Conservation (phyloP, 2,113 vertebrate genomes). For the Acinonyx jubatus region DNA sequence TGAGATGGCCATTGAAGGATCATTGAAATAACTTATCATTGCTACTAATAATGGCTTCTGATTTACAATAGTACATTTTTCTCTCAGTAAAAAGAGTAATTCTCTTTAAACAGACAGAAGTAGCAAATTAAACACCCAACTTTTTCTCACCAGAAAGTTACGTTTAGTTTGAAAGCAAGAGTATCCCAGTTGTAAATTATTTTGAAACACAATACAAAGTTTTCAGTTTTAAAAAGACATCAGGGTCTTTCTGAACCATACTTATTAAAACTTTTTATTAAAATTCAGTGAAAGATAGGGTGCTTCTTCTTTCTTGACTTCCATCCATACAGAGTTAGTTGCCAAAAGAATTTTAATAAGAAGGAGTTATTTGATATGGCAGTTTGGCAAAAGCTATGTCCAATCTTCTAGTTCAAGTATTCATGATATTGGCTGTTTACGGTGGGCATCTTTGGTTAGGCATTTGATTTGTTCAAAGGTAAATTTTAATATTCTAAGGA, state of each 20-base stretch:
- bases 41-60: neutral
- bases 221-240: neutral
- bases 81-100: neutral
- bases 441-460: neutral
- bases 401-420: neutral
- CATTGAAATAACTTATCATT: neutral
- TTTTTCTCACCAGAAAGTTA: neutral
- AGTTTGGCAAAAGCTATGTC: neutral
- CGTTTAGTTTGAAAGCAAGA: conserved; percentile 16
- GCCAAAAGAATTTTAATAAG: neutral
- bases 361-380: neutral
- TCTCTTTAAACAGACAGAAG: neutral
- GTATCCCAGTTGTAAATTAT: neutral
- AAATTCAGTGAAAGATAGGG: neutral
- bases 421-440: neutral
- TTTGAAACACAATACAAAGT: neutral
- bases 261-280: neutral
- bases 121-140: neutral
- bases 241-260: neutral
- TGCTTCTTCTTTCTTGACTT: neutral
- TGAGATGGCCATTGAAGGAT: neutral
- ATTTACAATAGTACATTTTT: neutral
- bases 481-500: neutral
- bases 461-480: neutral
- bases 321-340: neutral